A percentile compares a stretch with the other conserved stretches of the same genome.
Conservation (phyloP, 2,888 invertebrate species). For the Pollenia angustigena region DNA sequence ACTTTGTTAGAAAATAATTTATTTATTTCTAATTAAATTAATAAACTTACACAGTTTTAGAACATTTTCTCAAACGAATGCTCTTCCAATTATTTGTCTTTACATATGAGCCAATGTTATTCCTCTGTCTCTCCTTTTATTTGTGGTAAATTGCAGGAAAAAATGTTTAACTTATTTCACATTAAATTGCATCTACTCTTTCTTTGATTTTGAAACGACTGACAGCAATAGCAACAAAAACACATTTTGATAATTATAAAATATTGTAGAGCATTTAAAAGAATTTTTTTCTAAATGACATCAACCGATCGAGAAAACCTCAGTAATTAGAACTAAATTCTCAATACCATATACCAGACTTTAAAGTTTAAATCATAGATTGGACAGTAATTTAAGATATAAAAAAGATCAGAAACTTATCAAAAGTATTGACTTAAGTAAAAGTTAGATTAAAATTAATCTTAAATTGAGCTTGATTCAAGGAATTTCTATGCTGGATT, state of each 20-base stretch:
- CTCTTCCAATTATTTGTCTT: constrained; percentile 49
- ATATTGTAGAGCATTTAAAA: neutral
- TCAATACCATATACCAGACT: too few relatives aligned
- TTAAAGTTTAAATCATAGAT: too few relatives aligned
- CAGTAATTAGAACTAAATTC: too few relatives aligned
- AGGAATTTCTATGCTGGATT: too few relatives aligned
- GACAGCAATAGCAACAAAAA: neutral
- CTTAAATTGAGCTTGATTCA: too few relatives aligned
- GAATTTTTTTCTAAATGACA: neutral
- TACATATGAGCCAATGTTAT: neutral
- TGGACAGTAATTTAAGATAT: too few relatives aligned
- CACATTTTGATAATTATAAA: neutral
- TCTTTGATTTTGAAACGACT: constrained; percentile 17
- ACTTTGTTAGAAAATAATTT: constrained; percentile 37
- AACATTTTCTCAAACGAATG: constrained; percentile 6
- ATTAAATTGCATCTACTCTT: constrained; percentile 34
- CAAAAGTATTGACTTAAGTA: too few relatives aligned
- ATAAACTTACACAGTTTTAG: constrained; percentile 19
- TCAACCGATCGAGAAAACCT: neutral
- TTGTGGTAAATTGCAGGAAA: constrained; percentile 15
- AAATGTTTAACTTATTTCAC: neutral
- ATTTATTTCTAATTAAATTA: constrained; percentile 58
- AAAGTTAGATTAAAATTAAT: too few relatives aligned
- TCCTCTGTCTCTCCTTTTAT: neutral
- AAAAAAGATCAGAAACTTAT: too few relatives aligned